Base-by-base conservation (phyloP, 1,140 invertebrate genomes). In the Rhizoglyphus robini region DNA sequence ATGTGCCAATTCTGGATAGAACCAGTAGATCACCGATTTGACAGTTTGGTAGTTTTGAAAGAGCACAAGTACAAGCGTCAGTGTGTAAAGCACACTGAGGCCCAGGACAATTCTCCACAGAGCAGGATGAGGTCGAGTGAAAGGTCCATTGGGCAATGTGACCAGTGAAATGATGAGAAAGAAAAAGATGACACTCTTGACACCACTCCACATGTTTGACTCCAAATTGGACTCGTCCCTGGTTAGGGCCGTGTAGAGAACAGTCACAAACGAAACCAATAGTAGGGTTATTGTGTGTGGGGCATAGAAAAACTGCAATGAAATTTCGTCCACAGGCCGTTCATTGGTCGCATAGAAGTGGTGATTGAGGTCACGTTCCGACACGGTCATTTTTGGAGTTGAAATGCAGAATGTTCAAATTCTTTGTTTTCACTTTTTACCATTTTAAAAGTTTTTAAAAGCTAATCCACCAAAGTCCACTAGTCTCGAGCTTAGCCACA, bases 211-310 rank as follows among this genome's bases (percentile, higher is more conserved):
- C 57, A 97, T 84, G 75, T 99, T 99, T 64, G 88, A 84, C 75
- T 94, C 86, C 11, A 77, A 68, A 63, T 84, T 81, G 71, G 83
- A 84, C 47, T 81, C 81, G 81, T 93, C 83, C 77, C 92, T 94
- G 65, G 88, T 88, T 80, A 96, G 96, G 20, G 90, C 92, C 70
- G 86, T 86, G 74, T 94, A 96, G 71, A 96, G 84, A 36, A 96
- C 83, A 68, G 85, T 84, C 58, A 83, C 81, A 62, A 95, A 88
- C 8, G 88, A 90, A 31, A 90, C 83, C 27, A 87, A 81, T 49
- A 99, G 79, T 54, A 98, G 75, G 27, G 91, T 93, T 65, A 99
- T 88, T 0, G 93, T 97, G 74, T 98, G 94, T n/a, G 96, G 93
- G 76, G 90, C 94, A 74, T 99, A 99, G 76, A 99, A 96, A 75